Conservation (phyloP, 2,888 invertebrate species). For the Desoria tigrina region DNA sequence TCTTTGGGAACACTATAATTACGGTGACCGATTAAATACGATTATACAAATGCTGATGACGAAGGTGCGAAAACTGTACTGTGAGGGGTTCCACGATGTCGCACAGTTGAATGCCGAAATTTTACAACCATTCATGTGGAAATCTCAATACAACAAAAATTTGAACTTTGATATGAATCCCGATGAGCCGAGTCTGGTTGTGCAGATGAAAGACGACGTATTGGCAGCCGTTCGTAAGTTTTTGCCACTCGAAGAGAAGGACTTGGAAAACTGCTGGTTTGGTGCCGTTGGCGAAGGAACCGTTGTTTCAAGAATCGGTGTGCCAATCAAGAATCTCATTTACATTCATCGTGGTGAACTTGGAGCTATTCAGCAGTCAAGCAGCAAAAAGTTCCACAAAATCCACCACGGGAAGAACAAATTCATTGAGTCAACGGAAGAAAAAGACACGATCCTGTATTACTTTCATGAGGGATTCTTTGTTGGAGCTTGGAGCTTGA, state of each 20-base stretch:
- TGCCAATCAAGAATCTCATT: not conserved
- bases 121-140: not conserved
- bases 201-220: not conserved
- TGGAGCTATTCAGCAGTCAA: too few relatives aligned
- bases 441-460: too few relatives aligned
- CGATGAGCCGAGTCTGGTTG: not conserved
- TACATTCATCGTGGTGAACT: conserved; percentile 7
- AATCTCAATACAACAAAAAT: not conserved
- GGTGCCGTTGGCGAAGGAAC: not conserved
- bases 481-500: not conserved
- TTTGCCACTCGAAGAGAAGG: not conserved
- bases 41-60: not conserved
- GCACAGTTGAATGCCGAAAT: not conserved
- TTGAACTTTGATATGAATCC: not conserved
- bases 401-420: too few relatives aligned
- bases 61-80: conserved; percentile 6
- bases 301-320: not conserved
- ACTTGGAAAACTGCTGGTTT: not conserved
- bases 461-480: not conserved
- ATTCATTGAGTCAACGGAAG: too few relatives aligned
- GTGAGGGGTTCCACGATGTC: conserved; percentile 2
- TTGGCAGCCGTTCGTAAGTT: not conserved
- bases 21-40: not conserved
- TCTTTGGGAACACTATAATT: not conserved
- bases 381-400: not conserved